phyloP scores from a whole-genome alignment of 2,113 vertebrate genomes.

The Acinonyx jubatus region DNA sequence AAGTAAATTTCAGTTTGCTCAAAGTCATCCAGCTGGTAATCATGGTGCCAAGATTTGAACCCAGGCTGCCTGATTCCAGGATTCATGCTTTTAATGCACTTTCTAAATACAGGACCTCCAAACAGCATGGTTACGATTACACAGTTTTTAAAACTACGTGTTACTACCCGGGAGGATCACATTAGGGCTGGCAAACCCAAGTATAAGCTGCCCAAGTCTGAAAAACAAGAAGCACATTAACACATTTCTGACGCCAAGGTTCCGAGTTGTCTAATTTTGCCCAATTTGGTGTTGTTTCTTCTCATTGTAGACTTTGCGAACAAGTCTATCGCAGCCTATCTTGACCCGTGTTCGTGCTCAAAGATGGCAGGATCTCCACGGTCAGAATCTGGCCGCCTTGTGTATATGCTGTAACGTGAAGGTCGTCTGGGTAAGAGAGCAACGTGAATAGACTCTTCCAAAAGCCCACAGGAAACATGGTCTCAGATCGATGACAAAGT shows the following conservation, averaged over 20 bases:
- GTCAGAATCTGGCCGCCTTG: background rate
- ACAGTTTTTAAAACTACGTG: background rate
- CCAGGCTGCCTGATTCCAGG: background rate
- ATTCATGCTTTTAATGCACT: background rate
- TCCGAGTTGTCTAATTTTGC: background rate
- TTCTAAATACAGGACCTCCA: background rate
- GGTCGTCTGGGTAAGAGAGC: background rate
- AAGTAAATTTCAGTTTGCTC: background rate
- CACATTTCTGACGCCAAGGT: background rate
- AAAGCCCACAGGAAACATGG: background rate
- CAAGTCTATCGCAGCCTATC: background rate
- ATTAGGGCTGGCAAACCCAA: background rate
- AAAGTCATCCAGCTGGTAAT: background rate
- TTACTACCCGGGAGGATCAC: background rate
- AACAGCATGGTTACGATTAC: background rate
- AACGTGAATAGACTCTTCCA: background rate
- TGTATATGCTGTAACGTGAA: background rate
- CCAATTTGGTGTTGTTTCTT: constrained; percentile 10
- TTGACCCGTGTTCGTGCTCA: background rate
- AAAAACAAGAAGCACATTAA: background rate
- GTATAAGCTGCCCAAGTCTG: background rate
- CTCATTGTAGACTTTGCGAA: background rate
- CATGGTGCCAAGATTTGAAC: background rate
- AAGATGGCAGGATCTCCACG: background rate
- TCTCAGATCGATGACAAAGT: background rate